Conservation (phyloP, 2,888 invertebrate species). For the Dione juno region DNA sequence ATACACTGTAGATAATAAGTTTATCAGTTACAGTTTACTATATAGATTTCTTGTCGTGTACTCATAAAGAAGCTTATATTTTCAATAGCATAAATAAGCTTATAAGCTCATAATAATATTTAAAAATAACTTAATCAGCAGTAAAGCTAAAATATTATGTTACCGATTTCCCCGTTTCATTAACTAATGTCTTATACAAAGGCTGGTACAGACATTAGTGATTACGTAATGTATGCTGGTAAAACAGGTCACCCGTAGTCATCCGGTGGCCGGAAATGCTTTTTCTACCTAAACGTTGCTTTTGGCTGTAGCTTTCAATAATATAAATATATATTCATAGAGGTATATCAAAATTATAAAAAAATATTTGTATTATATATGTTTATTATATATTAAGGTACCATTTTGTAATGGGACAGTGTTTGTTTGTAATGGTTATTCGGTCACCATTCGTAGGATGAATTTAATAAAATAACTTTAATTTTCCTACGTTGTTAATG, state of each 20-base stretch:
- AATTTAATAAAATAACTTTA: too few species aligned
- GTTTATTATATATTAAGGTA: too few species aligned
- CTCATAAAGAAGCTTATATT: too few species aligned
- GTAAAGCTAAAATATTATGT: constrained; percentile 24
- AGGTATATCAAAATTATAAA: not conserved
- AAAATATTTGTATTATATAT: not conserved
- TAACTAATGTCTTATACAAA: constrained; percentile 40
- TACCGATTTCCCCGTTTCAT: constrained; percentile 36
- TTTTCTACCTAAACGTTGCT: constrained; percentile 51
- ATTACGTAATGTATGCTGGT: constrained; percentile 42
- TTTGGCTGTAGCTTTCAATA: constrained; percentile 17
- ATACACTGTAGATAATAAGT: too few species aligned
- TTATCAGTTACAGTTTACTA: too few species aligned
- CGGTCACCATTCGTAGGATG: too few species aligned
- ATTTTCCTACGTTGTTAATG: too few species aligned
- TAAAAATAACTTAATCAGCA: not conserved
- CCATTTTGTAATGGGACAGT: too few species aligned
- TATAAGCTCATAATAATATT: too few species aligned
- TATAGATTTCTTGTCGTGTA: too few species aligned
- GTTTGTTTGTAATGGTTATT: too few species aligned
- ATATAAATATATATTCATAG: constrained; percentile 13
- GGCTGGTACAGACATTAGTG: constrained; percentile 40
- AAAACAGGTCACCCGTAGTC: constrained; percentile 64
- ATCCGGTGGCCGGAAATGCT: constrained; percentile 66
- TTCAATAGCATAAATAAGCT: too few species aligned